Percentiles rank a stretch among this genome's conserved stretches.
These are phyloP conservation scores for Lutraria lutraria DNA, from an alignment of 2,888 invertebrate species.

Conservation along the genomic window DNA sequence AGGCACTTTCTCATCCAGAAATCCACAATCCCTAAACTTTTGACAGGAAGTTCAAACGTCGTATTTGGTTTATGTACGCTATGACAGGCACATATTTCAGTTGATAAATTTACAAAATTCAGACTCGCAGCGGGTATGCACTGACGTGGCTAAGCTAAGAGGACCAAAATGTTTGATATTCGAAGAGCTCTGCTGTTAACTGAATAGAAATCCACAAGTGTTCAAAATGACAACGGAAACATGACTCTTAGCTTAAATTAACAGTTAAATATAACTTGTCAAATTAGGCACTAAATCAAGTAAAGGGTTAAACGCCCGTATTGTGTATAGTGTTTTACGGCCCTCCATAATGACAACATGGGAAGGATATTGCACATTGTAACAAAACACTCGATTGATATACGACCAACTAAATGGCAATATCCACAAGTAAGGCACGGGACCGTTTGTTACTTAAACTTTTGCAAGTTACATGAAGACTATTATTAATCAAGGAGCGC, in stretches of 20 bases:
- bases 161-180: background rate
- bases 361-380: slow-evolving; percentile 41
- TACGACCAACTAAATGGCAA: slow-evolving; percentile 26
- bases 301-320: slow-evolving; percentile 43
- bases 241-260: slow-evolving; percentile 9
- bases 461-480: slow-evolving; percentile 26
- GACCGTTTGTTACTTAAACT: slow-evolving; percentile 37
- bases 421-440: slow-evolving; percentile 33
- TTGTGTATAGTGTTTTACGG: slow-evolving; percentile 47
- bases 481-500: slow-evolving; percentile 26
- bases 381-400: slow-evolving; percentile 27
- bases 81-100: slow-evolving; percentile 11
- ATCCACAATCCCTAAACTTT: background rate
- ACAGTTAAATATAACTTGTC: slow-evolving; percentile 37
- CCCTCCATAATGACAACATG: slow-evolving; percentile 27
- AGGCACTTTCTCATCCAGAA: background rate
- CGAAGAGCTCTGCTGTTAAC: background rate
- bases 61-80: background rate
- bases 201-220: slow-evolving; percentile 10
- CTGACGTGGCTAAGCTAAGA: background rate
- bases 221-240: background rate
- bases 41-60: slow-evolving; percentile 1
- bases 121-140: background rate
- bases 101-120: background rate
- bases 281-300: slow-evolving; percentile 49